Evolutionary conservation across 2,797 vertebrate species (phyloP).

Genomic region (Rhadinocentrus ornatus): DNA sequence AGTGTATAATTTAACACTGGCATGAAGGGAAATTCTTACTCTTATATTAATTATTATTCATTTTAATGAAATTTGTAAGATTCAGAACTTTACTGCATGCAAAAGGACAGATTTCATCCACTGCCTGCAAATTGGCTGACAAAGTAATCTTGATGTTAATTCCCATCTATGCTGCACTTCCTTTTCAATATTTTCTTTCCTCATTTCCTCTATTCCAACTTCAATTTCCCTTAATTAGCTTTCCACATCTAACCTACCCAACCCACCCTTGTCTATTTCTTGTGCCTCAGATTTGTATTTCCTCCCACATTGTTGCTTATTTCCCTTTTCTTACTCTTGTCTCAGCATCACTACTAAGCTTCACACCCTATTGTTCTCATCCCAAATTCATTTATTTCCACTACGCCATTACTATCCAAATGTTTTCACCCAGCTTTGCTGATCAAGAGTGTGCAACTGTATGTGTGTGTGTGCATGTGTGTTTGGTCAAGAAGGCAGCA

Average conservation of each 20-base stretch:
- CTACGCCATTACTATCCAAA: conserved; percentile 63
- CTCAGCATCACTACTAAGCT: conserved; percentile 49
- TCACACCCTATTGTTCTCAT: conserved; percentile 41
- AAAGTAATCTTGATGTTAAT: conserved; percentile 60
- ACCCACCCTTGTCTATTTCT: conserved; percentile 17
- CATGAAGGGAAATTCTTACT: conserved; percentile 34
- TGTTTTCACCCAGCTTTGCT: conserved; percentile 48
- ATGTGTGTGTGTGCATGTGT: conserved; percentile 22
- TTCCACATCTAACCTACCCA: background rate
- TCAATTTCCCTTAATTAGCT: conserved; percentile 67
- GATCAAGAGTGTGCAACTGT: conserved; percentile 4
- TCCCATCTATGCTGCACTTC: conserved; percentile 46
- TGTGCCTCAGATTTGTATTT: conserved; percentile 32
- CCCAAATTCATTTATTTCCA: conserved; percentile 45
- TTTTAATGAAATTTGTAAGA: background rate
- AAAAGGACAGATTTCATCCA: conserved; percentile 40
- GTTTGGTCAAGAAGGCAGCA: conserved; percentile 49
- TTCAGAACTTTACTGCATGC: conserved; percentile 31
- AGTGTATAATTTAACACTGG: conserved; percentile 17
- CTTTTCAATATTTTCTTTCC: conserved; percentile 58
- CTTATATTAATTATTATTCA: conserved; percentile 19
- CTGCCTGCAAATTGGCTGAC: conserved; percentile 45
- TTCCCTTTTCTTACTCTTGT: conserved; percentile 21
- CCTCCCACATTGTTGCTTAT: conserved; percentile 29
- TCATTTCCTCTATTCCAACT: conserved; percentile 53